These are phyloP conservation scores for Amblyopsis rosae DNA, from an alignment of 2,113 vertebrate species.

Conservation along the genomic window DNA sequence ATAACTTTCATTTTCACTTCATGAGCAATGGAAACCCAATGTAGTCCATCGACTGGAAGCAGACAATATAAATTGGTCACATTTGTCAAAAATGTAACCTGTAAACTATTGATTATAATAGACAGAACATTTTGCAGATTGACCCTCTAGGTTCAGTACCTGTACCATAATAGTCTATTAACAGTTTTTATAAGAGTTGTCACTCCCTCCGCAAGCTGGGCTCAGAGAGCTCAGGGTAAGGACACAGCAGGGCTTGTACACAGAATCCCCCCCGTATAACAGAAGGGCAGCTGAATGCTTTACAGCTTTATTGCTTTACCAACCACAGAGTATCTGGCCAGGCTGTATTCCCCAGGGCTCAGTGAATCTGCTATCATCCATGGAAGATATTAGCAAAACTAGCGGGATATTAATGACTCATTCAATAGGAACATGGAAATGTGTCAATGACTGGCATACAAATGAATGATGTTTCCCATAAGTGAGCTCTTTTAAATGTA, in stretches of 20 bases:
- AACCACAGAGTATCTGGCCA: constrained; percentile 19
- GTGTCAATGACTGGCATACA: constrained; percentile 30
- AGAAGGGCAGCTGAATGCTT: constrained; percentile 42
- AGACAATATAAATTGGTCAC: too few relatives aligned
- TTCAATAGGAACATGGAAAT: constrained; percentile 20
- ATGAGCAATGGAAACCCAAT: too few relatives aligned
- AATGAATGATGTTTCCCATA: constrained; percentile 9
- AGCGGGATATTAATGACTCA: constrained; percentile 39
- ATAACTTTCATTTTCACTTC: too few relatives aligned
- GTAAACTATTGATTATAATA: too few relatives aligned
- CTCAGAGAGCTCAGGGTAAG: neutral
- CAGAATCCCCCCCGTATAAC: constrained; percentile 11
- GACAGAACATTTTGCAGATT: too few relatives aligned
- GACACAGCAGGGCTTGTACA: constrained; percentile 13
- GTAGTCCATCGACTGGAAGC: too few relatives aligned
- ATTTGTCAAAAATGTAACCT: too few relatives aligned
- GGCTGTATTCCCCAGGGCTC: constrained; percentile 9
- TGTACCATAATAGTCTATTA: constrained; percentile 9
- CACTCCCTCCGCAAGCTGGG: constrained; percentile 17
- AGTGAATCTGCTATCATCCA: constrained; percentile 3
- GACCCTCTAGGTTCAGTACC: constrained; percentile 22
- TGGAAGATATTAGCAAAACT: constrained; percentile 33
- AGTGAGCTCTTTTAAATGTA: neutral
- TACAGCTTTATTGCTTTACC: constrained; percentile 15
- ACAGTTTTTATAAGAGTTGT: constrained; percentile 6